Evolutionary conservation across 2,797 vertebrate species (phyloP), one percentile per base, ranked within the genome.

Genomic region (Corythornis leucogaster): DNA sequence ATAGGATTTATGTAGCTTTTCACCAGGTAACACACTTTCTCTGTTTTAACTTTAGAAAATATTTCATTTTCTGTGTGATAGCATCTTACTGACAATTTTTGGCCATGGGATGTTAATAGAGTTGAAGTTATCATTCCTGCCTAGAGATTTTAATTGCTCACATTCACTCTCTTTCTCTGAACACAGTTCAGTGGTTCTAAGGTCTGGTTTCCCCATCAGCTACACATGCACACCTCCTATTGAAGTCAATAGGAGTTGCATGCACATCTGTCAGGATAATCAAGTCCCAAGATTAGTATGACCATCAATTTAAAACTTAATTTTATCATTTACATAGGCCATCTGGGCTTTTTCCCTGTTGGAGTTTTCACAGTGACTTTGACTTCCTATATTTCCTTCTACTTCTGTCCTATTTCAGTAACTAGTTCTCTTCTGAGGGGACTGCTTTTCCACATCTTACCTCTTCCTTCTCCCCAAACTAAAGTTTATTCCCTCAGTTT

Each of bases 261-360:
- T 26, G 46, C 89, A 91, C 92, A 95, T 94, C 91, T 95, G 92
- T 83, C 76, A 92, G 92, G 69, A 94, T 95, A 95, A 95, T 95
- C 91, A 94, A 92, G 76, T 58, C 94, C 55, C 73, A 93, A 91
- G 79, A 92, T 95, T 92, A 95, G 83, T 91, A 93, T 87, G 73
- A 73, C 55, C 70, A 94, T 94, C 85, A 94, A 94, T 95, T 95
- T 94, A 79, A 89, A 69, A 73, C 82, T 92, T 96, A 94, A 95
- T 95, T 96, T 92, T 87, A 92, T 92, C 38, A 93, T 92, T 93
- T 96, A 63, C 62, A 42, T 80, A 42, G 94, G 81, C 92, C 92
- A 95, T 94, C 94, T 95, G 94, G 87, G 91, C 76, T 73, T 90
- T 93, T 92, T 89, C 26, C 21, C 79, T 63, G 31, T 53, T 51